Percentiles rank a stretch among this genome's conserved stretches.
Conservation (phyloP, 37 sponge, comb jelly and placozoan species). For the Haliclona indistincta region DNA sequence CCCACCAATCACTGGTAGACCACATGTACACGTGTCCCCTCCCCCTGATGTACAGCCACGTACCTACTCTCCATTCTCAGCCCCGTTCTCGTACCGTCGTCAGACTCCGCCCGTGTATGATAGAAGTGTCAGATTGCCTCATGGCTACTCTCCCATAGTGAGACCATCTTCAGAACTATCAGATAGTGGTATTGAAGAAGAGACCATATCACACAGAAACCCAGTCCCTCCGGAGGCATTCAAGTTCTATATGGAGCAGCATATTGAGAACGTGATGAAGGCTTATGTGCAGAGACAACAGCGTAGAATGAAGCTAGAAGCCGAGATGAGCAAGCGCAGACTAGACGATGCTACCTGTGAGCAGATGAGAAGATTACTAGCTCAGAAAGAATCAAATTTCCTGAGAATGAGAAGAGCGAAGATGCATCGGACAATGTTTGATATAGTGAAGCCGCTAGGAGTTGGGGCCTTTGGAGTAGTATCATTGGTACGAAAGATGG, state of each 20-base stretch:
- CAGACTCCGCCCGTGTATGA: conserved; percentile 31
- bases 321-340: conserved; percentile 84
- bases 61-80: conserved; percentile 74
- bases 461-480: conserved; percentile 96
- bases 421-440: conserved; percentile 83
- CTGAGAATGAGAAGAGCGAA: conserved; percentile 89
- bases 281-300: conserved; percentile 75
- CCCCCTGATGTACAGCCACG: conserved; percentile 68
- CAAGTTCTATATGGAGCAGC: conserved; percentile 96
- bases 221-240: conserved; percentile 87
- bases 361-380: conserved; percentile 78
- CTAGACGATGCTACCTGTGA: conserved; percentile 80
- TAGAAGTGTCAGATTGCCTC: background rate
- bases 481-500: conserved; percentile 82
- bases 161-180: conserved; percentile 28
- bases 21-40: conserved; percentile 71
- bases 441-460: conserved; percentile 82
- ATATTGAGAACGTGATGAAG: conserved; percentile 86
- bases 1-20: conserved; percentile 40
- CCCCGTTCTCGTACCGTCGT: conserved; percentile 27
- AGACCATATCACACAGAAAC: conserved; percentile 46
- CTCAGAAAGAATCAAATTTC: conserved; percentile 90
- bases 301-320: conserved; percentile 81
- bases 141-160: conserved; percentile 2
- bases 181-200: conserved; percentile 79